Evolutionary conservation across 1,140 invertebrate species (phyloP), one percentile per base, ranked within the genome.

Genomic region (Diachasma alloeum): DNA sequence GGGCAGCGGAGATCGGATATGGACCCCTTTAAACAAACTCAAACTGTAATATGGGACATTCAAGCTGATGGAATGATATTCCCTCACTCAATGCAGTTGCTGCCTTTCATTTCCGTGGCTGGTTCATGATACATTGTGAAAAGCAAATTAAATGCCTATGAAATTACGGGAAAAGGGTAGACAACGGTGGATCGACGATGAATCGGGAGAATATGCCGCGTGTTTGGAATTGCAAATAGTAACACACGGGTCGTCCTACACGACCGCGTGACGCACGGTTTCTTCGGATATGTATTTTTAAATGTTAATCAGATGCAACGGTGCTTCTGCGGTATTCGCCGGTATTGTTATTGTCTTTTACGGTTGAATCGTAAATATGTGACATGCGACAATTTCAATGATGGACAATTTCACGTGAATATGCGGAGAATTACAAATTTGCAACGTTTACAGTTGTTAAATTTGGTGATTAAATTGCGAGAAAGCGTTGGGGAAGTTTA

Each of bases 21-120:
- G 82, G 83, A 83, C 83, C 83, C 81, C 86, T 88, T 88, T 88
- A 87, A 79, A 87, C 82, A 78, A 79, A 80, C 80, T 81, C 80
- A 75, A 86, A 82, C 79, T 79, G 81, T 84, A 88, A 87, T 87
- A 81, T 85, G 78, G 86, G 82, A 72, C 83, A 86, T 88, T 88
- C 80, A 87, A 88, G 86, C 85, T 76, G 87, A 87, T 87, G 85
- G 84, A 31, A 82, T 84, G 53, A 79, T 83, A 83, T 81, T 66
- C 59, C 63, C n/a, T 17, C 59, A 5, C 11, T 56, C 22, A 26
- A 63, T 63, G 10, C 11, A 24, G 59, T 4, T 4, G 26, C 4
- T 26, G 10, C 53, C 22, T 63, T 26, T 63, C 59, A 63, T 26
- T 63, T 24, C 3, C 59, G 24, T 63, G 59, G 5, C 24, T 24